A percentile compares a stretch with the other conserved stretches of the same genome.
phyloP scores from a whole-genome alignment of 35 echinoderm and acorn worm species.

The Ophioderma brevispina region DNA sequence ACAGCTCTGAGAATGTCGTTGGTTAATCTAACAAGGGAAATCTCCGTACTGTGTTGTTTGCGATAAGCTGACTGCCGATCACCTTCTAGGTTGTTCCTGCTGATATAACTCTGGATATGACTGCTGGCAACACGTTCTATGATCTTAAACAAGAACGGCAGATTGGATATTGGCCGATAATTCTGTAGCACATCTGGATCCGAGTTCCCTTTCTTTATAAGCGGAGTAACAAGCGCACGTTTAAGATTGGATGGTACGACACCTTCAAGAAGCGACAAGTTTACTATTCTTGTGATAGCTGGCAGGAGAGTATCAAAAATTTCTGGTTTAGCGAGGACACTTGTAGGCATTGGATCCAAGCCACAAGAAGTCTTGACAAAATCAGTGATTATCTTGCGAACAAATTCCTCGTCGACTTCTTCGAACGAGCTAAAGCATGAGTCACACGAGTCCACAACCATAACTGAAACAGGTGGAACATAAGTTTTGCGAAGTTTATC shows the following conservation, averaged over 20 bases:
- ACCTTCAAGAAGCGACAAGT: not conserved
- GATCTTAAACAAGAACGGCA: not conserved
- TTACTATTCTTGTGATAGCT: slow-evolving; percentile 1
- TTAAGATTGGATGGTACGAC: not conserved
- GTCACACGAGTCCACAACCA: no score
- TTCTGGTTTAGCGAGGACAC: no score
- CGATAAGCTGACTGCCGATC: not conserved
- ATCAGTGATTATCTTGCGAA: no score
- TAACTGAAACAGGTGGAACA: no score
- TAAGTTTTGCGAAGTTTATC: no score
- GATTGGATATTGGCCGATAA: slow-evolving; percentile 16
- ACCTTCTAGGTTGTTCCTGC: not conserved
- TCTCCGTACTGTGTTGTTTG: no score
- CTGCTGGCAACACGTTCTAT: not conserved
- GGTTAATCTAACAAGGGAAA: slow-evolving; percentile 25
- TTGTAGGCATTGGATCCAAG: no score
- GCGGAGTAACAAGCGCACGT: not conserved
- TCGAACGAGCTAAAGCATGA: no score
- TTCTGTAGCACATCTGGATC: not conserved
- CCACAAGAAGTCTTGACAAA: no score
- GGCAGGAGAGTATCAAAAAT: no score
- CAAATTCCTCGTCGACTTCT: no score
- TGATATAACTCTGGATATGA: not conserved
- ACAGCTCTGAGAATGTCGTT: slow-evolving; percentile 24
- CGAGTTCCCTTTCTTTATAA: not conserved